Conservation (phyloP, 2,888 invertebrate species). For the Sarcophaga carnaria region DNA sequence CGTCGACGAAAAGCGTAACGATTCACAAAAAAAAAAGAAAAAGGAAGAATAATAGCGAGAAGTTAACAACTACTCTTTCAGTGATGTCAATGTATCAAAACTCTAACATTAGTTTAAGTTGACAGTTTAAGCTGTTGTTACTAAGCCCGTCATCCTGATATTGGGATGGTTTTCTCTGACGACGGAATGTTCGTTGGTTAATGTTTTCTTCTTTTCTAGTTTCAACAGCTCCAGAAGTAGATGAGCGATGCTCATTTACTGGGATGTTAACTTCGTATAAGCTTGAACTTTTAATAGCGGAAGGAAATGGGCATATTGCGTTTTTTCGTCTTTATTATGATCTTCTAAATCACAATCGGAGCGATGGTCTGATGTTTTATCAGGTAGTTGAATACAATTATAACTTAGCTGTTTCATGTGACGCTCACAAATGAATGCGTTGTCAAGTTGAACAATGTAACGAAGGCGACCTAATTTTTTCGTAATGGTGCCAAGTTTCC, state of each 20-base stretch:
- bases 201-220: background rate
- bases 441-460: slow-evolving; percentile 2
- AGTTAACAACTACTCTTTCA: too few species aligned
- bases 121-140: too few species aligned
- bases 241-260: background rate
- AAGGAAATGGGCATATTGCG: background rate
- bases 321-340: background rate
- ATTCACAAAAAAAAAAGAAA: too few species aligned
- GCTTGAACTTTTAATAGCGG: background rate
- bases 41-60: too few species aligned
- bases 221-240: slow-evolving; percentile 4
- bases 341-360: background rate
- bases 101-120: too few species aligned
- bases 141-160: background rate
- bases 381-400: background rate
- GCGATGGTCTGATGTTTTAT: background rate
- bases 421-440: background rate
- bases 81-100: too few species aligned
- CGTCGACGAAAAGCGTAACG: too few species aligned
- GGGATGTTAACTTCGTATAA: background rate
- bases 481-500: slow-evolving; percentile 21
- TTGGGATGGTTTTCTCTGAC: background rate
- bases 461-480: slow-evolving; percentile 12
- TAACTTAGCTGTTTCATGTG: slow-evolving; percentile 5
- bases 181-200: background rate